Conservation (phyloP, 1,140 invertebrate species). For the Chionoecetes opilio region DNA sequence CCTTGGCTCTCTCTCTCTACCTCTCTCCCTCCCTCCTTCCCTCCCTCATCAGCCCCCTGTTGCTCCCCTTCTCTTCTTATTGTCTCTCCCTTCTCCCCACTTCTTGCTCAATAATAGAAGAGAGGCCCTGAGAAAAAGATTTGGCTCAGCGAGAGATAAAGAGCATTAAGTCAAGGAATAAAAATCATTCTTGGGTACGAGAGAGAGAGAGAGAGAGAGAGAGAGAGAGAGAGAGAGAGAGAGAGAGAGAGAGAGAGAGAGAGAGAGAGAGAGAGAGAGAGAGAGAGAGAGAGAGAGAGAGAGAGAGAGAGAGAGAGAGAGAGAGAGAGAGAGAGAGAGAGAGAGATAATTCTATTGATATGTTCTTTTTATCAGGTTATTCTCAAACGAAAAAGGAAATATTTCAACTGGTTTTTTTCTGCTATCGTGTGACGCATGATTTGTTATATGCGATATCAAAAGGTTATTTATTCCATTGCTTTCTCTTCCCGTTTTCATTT, state of each 20-base stretch:
- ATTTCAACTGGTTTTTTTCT: no score
- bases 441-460: no score
- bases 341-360: background rate
- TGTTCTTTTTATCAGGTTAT: no score
- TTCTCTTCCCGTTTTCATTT: no score
- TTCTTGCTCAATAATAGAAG: background rate
- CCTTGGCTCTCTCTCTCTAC: background rate
- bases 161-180: slow-evolving; percentile 11
- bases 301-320: slow-evolving; percentile 27
- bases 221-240: slow-evolving; percentile 27
- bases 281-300: background rate
- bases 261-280: background rate
- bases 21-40: background rate
- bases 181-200: slow-evolving; percentile 18
- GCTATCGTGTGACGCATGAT: no score
- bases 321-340: slow-evolving; percentile 11
- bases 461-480: no score
- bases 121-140: background rate
- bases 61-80: background rate
- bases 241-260: slow-evolving; percentile 27
- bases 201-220: slow-evolving; percentile 27
- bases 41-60: background rate
- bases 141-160: slow-evolving; percentile 28
- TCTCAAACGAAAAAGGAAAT: no score
- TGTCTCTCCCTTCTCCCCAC: background rate